Evolutionary conservation across 2,797 vertebrate species (phyloP).

Genomic region (Cuniculus paca): DNA sequence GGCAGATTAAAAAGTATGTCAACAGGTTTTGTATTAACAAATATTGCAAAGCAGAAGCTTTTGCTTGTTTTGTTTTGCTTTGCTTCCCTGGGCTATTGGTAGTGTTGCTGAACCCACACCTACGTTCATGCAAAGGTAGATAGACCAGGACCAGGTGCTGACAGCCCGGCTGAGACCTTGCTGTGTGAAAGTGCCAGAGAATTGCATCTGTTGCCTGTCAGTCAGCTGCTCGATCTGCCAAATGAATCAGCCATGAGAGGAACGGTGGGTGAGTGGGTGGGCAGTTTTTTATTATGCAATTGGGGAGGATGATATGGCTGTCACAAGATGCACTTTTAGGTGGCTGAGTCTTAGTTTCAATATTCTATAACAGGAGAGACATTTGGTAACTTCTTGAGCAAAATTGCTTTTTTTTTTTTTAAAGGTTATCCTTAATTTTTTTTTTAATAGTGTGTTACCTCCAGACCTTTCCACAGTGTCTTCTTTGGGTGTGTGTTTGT

Average conservation of each 20-base stretch:
- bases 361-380: neutral
- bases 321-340: constrained; percentile 24
- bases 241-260: neutral
- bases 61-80: constrained; percentile 65
- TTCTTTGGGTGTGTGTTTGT: neutral
- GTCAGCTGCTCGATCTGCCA: neutral
- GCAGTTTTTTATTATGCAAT: neutral
- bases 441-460: neutral
- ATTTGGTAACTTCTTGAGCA: constrained; percentile 20
- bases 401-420: neutral
- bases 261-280: neutral
- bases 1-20: constrained; percentile 79
- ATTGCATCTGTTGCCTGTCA: neutral
- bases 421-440: neutral
- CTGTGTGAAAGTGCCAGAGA: neutral
- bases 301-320: neutral
- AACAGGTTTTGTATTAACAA: constrained; percentile 72
- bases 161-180: neutral
- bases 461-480: neutral
- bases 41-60: constrained; percentile 53
- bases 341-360: constrained; percentile 12
- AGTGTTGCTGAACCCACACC: neutral
- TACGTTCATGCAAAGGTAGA: neutral
- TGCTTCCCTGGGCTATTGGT: constrained; percentile 9
- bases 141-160: no score